These are phyloP conservation scores for Pantelozetes paolii DNA, from an alignment of 2,888 invertebrate species.

Conservation along the genomic window DNA sequence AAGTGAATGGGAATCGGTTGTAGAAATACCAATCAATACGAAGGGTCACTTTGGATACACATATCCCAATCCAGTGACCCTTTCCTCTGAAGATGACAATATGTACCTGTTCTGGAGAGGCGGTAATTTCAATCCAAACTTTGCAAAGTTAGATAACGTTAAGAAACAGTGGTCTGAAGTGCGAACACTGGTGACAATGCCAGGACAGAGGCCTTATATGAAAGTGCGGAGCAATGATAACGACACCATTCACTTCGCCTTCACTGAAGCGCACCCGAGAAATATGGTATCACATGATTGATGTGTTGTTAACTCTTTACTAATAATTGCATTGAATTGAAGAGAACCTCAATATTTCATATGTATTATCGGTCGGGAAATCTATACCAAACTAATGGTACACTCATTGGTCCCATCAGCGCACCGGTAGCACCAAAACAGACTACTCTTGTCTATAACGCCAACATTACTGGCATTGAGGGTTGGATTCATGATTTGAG, in stretches of 20 bases:
- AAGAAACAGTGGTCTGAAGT: background rate
- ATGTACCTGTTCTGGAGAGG: slow-evolving; percentile 6
- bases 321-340: background rate
- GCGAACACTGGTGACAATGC: background rate
- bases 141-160: background rate
- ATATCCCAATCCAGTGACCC: slow-evolving; percentile 11
- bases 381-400: background rate
- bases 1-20: background rate
- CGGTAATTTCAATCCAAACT: background rate
- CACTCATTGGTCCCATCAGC: background rate
- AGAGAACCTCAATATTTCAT: background rate
- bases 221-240: background rate
- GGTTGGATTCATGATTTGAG: background rate
- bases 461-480: background rate
- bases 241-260: background rate
- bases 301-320: no score
- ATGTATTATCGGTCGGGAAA: background rate
- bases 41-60: background rate
- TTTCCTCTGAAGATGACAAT: background rate
- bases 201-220: background rate
- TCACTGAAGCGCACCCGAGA: slow-evolving; percentile 2
- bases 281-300: background rate
- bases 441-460: background rate
- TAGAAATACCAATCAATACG: background rate
- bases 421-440: background rate